Conservation (phyloP, 2,888 invertebrate species). For the Mythimna pallens region DNA sequence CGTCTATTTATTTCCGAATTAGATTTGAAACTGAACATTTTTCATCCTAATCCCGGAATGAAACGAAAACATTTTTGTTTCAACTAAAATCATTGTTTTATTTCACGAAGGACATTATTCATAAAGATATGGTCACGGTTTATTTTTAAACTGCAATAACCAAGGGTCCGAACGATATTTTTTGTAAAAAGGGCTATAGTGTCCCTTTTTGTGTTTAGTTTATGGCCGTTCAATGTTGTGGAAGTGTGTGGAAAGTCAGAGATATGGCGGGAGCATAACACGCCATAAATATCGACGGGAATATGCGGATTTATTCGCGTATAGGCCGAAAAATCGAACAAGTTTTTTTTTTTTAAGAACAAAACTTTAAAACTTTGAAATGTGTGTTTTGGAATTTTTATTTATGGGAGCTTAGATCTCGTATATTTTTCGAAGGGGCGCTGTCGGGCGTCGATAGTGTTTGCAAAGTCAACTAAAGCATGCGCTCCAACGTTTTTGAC, state of each 20-base stretch:
- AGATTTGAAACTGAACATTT: constrained; percentile 45
- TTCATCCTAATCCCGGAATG: constrained; percentile 40
- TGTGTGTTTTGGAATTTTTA: constrained; percentile 51
- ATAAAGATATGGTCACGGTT: constrained; percentile 47
- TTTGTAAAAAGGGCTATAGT: constrained; percentile 74
- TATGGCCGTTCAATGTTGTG: constrained; percentile 84
- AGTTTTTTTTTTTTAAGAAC: constrained; percentile 23
- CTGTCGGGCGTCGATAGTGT: constrained; percentile 49
- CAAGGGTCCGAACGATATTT: constrained; percentile 64
- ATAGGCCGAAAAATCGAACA: constrained; percentile 28
- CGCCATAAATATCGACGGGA: constrained; percentile 82
- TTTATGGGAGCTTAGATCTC: constrained; percentile 49
- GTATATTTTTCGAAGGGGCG: constrained; percentile 32
- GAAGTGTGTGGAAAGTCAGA: constrained; percentile 84
- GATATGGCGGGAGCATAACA: constrained; percentile 81
- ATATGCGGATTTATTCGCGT: constrained; percentile 72
- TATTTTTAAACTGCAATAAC: constrained; percentile 64
- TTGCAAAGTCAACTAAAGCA: constrained; percentile 36
- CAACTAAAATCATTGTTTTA: constrained; percentile 34
- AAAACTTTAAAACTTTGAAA: constrained; percentile 53
- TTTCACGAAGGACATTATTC: constrained; percentile 53
- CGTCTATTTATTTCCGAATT: constrained; percentile 54
- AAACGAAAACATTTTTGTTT: constrained; percentile 40
- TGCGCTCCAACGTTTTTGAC: constrained; percentile 11
- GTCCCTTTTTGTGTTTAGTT: constrained; percentile 81